Base-by-base conservation (phyloP, 35 echinoderm and acorn worm species). In the Ophiothrix spiculata region DNA sequence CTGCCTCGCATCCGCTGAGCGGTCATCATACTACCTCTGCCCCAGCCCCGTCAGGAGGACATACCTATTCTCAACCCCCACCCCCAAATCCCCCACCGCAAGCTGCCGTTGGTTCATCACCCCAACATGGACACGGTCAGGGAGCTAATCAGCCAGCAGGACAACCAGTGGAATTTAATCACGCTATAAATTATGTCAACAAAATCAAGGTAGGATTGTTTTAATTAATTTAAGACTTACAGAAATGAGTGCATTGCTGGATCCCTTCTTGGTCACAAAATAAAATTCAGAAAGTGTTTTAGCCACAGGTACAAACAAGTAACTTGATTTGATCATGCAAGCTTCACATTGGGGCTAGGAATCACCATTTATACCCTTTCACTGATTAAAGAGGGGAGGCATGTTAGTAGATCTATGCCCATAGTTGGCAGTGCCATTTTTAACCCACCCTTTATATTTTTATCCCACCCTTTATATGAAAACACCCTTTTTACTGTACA, bases 121-220 rank as follows among this genome's bases (percentile, higher is more conserved):
- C 80, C 29, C 88, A 86, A 41, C 84, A 89, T 11, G 81, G 38
- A 19, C 88, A 91, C 35, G 75, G 35, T 17, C 88, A 80, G 63
- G 32, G 56, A 21, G 35, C 35, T 1, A 81, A 82, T 75, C 87
- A 86, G 76, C 80, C 80, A 38, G 85, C 91, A 25, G 87, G 89
- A 46, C 95, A 98, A 49, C 95, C 95, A 11, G 95, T 98, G 37
- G 95, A 98, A 75, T 98, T 98, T 80, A 98, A 98, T 75, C 95
- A 98, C 89, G 95, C 95, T 31, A 98, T 98, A 63, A 98, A 93
- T 49, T 98, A 98, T 46, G 95, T 98, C 74, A 98, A 98, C 60
- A 98, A 98, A 83, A 98, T 98, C 56, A 98, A 98, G 89, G 95
- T 94, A 89, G 37, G 39, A 75, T n/a, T n/a, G n/a, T n/a, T n/a